Evolutionary conservation across 2,797 vertebrate species (phyloP).

Genomic region (Vespertilio murinus): DNA sequence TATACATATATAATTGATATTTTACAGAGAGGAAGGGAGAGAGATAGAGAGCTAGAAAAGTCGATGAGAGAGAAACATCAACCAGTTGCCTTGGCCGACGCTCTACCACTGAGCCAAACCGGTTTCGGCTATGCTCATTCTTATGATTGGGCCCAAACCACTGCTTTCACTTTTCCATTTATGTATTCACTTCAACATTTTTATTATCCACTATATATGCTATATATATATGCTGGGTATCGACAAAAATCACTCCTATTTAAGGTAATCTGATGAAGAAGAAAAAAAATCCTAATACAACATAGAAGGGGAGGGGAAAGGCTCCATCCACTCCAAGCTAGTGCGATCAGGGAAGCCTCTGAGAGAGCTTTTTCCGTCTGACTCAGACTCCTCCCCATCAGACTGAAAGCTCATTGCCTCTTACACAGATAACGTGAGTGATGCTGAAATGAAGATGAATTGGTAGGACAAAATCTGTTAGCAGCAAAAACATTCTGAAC

Average conservation of each 20-base stretch:
- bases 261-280: background rate
- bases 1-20: no score
- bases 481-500: background rate
- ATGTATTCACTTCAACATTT: background rate
- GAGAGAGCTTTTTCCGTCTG: background rate
- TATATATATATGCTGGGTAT: background rate
- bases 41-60: no score
- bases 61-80: no score
- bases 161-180: background rate
- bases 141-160: constrained; percentile 1
- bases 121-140: no score
- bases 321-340: background rate
- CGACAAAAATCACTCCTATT: background rate
- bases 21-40: no score
- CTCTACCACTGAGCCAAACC: no score
- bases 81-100: no score
- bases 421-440: constrained; percentile 2
- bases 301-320: background rate
- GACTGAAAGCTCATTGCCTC: background rate
- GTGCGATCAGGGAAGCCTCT: background rate
- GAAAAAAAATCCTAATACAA: background rate
- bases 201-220: background rate
- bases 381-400: constrained; percentile 41
- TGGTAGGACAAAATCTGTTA: background rate
- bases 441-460: constrained; percentile 49